A percentile compares a stretch with the other conserved stretches of the same genome.
Evolutionary conservation across 2,888 invertebrate genomes (phyloP).

Genomic region (Cryptophagus acutangulus): DNA sequence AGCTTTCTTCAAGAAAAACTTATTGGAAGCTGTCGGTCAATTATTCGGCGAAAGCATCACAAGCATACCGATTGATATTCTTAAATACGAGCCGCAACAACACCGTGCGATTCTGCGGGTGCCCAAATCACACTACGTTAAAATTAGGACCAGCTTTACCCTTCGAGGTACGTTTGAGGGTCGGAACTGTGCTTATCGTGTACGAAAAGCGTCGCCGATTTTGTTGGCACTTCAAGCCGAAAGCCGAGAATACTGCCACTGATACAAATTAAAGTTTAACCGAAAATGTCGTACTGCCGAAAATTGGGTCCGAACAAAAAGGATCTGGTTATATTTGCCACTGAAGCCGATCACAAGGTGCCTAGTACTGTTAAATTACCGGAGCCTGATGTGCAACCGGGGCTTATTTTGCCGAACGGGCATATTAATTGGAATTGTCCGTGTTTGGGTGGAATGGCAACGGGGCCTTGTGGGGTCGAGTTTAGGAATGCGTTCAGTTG

Average conservation of each 20-base stretch:
- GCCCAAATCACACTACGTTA: constrained; percentile 51
- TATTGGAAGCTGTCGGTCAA: constrained; percentile 50
- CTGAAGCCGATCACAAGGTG: constrained; percentile 69
- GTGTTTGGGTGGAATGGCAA: constrained; percentile 95
- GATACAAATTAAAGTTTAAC: too few species aligned
- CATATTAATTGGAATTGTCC: constrained; percentile 97
- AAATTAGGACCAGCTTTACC: constrained; percentile 56
- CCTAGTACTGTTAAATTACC: constrained; percentile 70
- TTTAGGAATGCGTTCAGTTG: constrained; percentile 93
- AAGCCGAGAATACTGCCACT: constrained; percentile 42
- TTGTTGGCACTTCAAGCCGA: constrained; percentile 45
- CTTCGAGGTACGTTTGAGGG: constrained; percentile 51
- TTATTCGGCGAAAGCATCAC: constrained; percentile 58
- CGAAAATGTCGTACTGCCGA: constrained; percentile 45
- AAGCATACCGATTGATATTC: constrained; percentile 52
- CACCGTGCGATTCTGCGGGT: constrained; percentile 55
- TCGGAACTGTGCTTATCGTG: constrained; percentile 50
- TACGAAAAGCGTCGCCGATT: constrained; percentile 52
- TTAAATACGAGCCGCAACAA: constrained; percentile 51
- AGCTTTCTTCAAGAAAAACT: constrained; percentile 55
- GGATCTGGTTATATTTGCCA: constrained; percentile 78
- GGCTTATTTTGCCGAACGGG: constrained; percentile 78
- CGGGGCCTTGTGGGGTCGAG: constrained; percentile 90
- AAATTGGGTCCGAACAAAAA: constrained; percentile 57
- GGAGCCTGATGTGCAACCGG: constrained; percentile 69